These are phyloP conservation scores for Unio delphinus DNA, from an alignment of 2,888 invertebrate genomes.

Conservation along the genomic window DNA sequence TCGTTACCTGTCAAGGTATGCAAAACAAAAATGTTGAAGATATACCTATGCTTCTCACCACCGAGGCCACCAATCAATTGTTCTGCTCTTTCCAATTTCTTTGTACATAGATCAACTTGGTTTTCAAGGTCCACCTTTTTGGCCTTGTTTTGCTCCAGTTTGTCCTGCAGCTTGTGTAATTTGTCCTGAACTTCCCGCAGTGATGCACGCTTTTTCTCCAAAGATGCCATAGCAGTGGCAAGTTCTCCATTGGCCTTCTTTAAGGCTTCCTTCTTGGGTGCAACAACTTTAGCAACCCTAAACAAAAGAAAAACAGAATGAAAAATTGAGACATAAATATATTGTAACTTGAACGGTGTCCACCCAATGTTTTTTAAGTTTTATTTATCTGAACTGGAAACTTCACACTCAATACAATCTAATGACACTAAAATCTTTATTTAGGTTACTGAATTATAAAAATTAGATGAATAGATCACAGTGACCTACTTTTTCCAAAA, in stretches of 20 bases:
- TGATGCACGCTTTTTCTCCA: conserved; percentile 71
- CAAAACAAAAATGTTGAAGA: not conserved
- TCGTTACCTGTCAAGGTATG: too few relatives aligned
- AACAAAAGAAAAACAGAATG: conserved; percentile 1
- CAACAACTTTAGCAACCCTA: conserved; percentile 72
- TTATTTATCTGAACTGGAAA: too few relatives aligned
- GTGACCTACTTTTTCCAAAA: too few relatives aligned
- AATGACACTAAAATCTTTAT: too few relatives aligned
- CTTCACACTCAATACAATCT: too few relatives aligned
- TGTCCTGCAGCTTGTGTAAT: conserved; percentile 68
- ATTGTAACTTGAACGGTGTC: too few relatives aligned
- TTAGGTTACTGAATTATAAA: too few relatives aligned
- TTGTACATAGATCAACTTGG: conserved; percentile 70
- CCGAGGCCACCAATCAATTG: conserved; percentile 72
- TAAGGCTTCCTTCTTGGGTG: conserved; percentile 72
- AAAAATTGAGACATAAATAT: not conserved
- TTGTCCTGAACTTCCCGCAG: conserved; percentile 72
- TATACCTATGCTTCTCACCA: conserved; percentile 70
- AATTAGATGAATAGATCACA: too few relatives aligned
- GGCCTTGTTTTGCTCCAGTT: conserved; percentile 70
- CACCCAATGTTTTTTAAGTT: too few relatives aligned
- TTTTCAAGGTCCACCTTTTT: conserved; percentile 71
- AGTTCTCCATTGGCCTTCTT: conserved; percentile 70
- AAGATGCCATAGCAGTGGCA: conserved; percentile 67
- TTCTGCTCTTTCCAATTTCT: conserved; percentile 72